Base-by-base conservation (phyloP, 2,113 vertebrate species). In the Paedocypris sp. region DNA sequence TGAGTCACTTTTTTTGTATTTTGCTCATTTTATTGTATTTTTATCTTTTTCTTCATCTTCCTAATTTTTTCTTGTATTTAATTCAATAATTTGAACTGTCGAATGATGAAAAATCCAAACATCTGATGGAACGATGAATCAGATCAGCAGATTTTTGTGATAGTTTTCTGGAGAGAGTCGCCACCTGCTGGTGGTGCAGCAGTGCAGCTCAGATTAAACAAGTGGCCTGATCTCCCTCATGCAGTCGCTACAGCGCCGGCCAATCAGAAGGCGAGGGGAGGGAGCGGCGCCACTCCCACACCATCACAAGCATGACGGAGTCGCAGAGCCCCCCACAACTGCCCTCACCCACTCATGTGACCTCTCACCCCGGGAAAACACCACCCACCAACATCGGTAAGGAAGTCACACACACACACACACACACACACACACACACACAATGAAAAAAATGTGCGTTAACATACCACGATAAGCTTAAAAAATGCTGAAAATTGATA, bases 361-460 rank as follows among this genome's bases (percentile, higher is more conserved):
- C 87, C 41, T 73, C 85, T 1, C 80, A 86, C 76, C 78, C 85
- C 0, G 81, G 81, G 57, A 97, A 91, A 80, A 82, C 82, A 28
- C 90, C 89, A 1, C 82, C 82, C 62, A 90, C 92, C 70, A 94
- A 87, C 72, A 84, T 95, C 61, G 93, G 94, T 98, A 75, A 91
- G 94, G 50, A 31, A 7, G 62, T 46, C 29, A 43, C 8, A 60
- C 22, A 1, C 48, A 2, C 18, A 36, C 29, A 61, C 26, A n/a
- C n/a, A n/a, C n/a, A n/a, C n/a, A n/a, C n/a, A n/a, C n/a, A n/a
- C n/a, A n/a, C n/a, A n/a, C n/a, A n/a, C n/a, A n/a, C n/a, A n/a
- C n/a, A n/a, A n/a, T n/a, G n/a, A n/a, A n/a, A n/a, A n/a, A n/a
- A n/a, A n/a, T n/a, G n/a, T n/a, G n/a, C n/a, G n/a, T n/a, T n/a